These are phyloP conservation scores for Aramus guarauna DNA, from an alignment of 2,113 vertebrate species.

Conservation along the genomic window DNA sequence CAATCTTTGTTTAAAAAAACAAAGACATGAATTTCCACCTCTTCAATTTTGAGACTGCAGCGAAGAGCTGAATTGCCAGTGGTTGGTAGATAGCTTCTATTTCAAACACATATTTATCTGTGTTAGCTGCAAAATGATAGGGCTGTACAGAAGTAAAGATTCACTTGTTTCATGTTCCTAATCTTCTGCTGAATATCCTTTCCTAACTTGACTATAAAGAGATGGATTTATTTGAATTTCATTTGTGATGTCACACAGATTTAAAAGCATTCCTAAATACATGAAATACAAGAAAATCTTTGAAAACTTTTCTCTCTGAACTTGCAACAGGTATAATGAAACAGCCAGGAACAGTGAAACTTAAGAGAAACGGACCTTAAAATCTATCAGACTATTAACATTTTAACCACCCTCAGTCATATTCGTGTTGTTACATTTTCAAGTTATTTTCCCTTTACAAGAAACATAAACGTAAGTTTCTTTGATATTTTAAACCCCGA, in stretches of 20 bases:
- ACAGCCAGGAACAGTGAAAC: background rate
- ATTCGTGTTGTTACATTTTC: background rate
- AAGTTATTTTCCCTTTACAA: constrained; percentile 51
- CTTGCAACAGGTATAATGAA: background rate
- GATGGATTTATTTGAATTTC: constrained; percentile 25
- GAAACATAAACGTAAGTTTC: constrained; percentile 28
- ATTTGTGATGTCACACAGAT: background rate
- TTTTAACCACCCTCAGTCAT: background rate
- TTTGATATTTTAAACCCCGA: constrained; percentile 13
- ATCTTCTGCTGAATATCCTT: constrained; percentile 26
- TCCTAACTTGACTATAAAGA: constrained; percentile 30
- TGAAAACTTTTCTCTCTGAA: background rate
- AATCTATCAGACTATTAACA: background rate
- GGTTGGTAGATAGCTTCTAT: constrained; percentile 46
- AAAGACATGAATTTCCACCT: constrained; percentile 17
- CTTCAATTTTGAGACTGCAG: constrained; percentile 18
- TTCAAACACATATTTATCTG: constrained; percentile 60
- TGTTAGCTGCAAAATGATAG: constrained; percentile 46
- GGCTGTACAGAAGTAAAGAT: constrained; percentile 16
- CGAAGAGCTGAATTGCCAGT: constrained; percentile 2
- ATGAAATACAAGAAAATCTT: background rate
- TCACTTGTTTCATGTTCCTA: constrained; percentile 31
- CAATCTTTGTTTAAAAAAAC: constrained; percentile 6
- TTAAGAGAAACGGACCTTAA: background rate
- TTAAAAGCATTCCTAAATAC: background rate